These are phyloP conservation scores for Calliphora vicina DNA, from an alignment of 1,140 invertebrate species.

Conservation along the genomic window DNA sequence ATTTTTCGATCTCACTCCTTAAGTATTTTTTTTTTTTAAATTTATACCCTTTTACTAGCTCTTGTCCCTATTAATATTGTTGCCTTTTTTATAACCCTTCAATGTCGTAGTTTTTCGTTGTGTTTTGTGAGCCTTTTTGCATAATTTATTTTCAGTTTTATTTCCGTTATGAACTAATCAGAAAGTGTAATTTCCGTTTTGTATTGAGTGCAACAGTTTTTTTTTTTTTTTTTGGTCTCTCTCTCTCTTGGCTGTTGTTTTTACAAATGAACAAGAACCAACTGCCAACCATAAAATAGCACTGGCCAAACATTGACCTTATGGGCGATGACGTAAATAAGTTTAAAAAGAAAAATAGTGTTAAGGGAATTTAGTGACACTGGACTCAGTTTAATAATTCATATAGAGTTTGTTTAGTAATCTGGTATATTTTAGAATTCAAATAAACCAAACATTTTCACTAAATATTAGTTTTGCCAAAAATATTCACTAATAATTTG, in stretches of 20 bases:
- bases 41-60: no score
- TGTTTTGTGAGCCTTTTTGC: conserved; percentile 32
- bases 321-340: background rate
- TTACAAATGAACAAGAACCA: background rate
- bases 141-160: conserved; percentile 40
- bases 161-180: conserved; percentile 42
- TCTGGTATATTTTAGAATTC: no score
- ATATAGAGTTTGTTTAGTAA: no score
- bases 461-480: no score
- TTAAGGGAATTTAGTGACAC: no score
- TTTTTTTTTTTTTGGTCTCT: conserved; percentile 21
- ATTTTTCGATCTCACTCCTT: no score
- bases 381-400: no score
- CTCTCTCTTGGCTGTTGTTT: background rate
- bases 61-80: no score
- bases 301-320: conserved; percentile 18
- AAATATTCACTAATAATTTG: no score
- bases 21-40: no score
- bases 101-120: background rate
- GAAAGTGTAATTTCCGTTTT: conserved; percentile 41
- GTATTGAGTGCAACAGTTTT: conserved; percentile 29
- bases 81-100: no score
- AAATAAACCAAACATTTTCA: no score
- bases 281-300: background rate
- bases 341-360: background rate